Percentiles rank a stretch among this genome's conserved stretches.
phyloP scores from a whole-genome alignment of 2,888 invertebrate species.

The Elegia similella region DNA sequence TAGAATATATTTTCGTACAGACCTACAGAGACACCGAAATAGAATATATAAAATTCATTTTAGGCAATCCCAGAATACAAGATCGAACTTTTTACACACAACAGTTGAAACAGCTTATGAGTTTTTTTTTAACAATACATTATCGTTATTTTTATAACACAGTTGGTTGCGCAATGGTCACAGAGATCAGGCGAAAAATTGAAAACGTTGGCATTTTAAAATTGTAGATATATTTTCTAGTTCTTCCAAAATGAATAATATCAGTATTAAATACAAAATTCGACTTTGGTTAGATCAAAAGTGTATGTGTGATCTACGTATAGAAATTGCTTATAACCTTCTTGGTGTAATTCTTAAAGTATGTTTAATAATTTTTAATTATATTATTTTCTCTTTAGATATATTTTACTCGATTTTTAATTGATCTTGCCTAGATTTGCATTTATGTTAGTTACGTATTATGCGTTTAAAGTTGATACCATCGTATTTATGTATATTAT shows the following conservation, averaged over 20 bases:
- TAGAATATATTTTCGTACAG: constrained; percentile 79
- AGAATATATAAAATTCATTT: constrained; percentile 75
- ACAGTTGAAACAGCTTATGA: constrained; percentile 54
- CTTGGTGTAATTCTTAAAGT: constrained; percentile 67
- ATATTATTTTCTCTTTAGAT: constrained; percentile 56
- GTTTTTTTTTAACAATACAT: constrained; percentile 47
- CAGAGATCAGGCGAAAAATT: constrained; percentile 74
- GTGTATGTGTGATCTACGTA: constrained; percentile 77
- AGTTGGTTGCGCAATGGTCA: constrained; percentile 78
- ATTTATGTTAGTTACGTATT: constrained; percentile 76
- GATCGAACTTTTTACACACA: constrained; percentile 80
- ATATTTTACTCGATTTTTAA: constrained; percentile 69
- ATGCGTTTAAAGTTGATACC: constrained; percentile 80
- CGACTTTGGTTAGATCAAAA: constrained; percentile 80
- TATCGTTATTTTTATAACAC: constrained; percentile 47
- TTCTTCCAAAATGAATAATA: constrained; percentile 77
- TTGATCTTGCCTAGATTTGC: constrained; percentile 79
- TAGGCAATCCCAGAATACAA: constrained; percentile 81
- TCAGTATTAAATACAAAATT: constrained; percentile 82
- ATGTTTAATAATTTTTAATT: constrained; percentile 51
- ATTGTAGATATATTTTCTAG: constrained; percentile 80
- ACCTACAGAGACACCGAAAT: constrained; percentile 66
- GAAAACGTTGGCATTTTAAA: constrained; percentile 67
- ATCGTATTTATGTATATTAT: constrained; percentile 80
- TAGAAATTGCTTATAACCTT: constrained; percentile 63